Evolutionary conservation across 2,888 invertebrate genomes (phyloP).

Genomic region (Ochropleura plecta): DNA sequence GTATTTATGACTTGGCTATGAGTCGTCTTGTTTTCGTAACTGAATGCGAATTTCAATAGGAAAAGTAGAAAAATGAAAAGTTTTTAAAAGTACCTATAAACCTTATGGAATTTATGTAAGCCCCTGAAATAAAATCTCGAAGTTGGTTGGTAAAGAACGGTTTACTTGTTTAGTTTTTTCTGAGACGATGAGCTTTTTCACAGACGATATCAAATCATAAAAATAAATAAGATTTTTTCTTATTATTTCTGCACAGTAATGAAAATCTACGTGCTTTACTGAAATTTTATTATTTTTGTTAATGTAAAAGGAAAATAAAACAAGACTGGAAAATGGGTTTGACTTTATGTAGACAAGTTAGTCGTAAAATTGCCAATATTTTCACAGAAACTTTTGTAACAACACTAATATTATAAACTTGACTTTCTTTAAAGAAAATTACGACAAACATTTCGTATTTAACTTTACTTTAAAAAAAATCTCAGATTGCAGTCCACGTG

Average conservation of each 20-base stretch:
- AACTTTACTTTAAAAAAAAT: background rate
- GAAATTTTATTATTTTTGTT: slow-evolving; percentile 38
- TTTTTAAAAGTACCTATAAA: slow-evolving; percentile 36
- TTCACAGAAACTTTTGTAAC: background rate
- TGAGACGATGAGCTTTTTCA: slow-evolving; percentile 16
- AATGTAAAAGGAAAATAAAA: slow-evolving; percentile 45
- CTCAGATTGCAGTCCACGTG: background rate
- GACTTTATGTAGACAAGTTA: background rate
- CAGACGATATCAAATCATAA: slow-evolving; percentile 47
- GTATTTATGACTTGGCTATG: slow-evolving; percentile 16
- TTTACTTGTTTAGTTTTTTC: slow-evolving; percentile 34
- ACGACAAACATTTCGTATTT: too few species aligned
- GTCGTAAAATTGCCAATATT: background rate
- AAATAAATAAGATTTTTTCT: slow-evolving; percentile 28
- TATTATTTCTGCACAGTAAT: slow-evolving; percentile 40
- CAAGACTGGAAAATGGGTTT: slow-evolving; percentile 12
- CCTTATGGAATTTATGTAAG: slow-evolving; percentile 47
- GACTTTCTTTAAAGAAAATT: too few species aligned
- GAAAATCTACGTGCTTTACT: slow-evolving; percentile 26
- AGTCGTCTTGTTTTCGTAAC: slow-evolving; percentile 18
- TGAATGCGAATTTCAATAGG: slow-evolving; percentile 26
- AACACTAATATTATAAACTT: background rate
- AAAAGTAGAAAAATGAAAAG: slow-evolving; percentile 12
- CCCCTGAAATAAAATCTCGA: slow-evolving; percentile 34
- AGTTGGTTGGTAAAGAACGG: slow-evolving; percentile 36